These are phyloP conservation scores for Rotaria macrura DNA, from an alignment of 2,888 invertebrate species.

Conservation along the genomic window DNA sequence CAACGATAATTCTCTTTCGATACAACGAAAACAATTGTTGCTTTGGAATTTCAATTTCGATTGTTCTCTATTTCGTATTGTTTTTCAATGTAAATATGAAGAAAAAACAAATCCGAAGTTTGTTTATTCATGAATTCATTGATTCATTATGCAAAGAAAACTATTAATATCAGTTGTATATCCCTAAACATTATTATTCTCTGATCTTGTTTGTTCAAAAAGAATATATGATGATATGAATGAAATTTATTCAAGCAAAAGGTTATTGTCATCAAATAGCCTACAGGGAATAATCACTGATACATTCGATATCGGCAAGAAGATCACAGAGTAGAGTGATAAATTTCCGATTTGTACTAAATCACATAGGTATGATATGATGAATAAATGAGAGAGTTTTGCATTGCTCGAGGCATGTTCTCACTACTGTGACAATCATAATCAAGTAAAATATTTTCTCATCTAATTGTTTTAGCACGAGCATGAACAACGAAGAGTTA, in stretches of 20 bases:
- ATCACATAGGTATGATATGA: neutral
- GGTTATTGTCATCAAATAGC: slow-evolving; percentile 3
- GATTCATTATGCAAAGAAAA: slow-evolving; percentile 4
- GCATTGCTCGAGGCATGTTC: neutral
- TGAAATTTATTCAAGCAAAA: neutral
- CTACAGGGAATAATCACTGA: neutral
- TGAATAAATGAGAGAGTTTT: neutral
- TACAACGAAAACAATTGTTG: neutral
- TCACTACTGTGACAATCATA: neutral
- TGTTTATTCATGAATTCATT: neutral
- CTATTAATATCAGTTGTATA: neutral
- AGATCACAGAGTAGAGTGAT: neutral
- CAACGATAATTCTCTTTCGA: neutral
- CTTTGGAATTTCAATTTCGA: neutral
- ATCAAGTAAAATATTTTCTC: neutral
- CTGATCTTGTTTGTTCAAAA: neutral
- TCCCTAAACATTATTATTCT: neutral
- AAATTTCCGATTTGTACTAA: neutral
- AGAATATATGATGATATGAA: neutral
- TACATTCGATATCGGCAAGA: neutral
- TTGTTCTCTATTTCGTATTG: neutral
- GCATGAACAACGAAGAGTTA: neutral
- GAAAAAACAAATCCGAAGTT: neutral
- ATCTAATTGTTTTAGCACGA: neutral
- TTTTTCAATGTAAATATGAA: neutral